A percentile compares a stretch with the other conserved stretches of the same genome.
Evolutionary conservation across 2,113 vertebrate species (phyloP).

Genomic region (Micromys minutus): DNA sequence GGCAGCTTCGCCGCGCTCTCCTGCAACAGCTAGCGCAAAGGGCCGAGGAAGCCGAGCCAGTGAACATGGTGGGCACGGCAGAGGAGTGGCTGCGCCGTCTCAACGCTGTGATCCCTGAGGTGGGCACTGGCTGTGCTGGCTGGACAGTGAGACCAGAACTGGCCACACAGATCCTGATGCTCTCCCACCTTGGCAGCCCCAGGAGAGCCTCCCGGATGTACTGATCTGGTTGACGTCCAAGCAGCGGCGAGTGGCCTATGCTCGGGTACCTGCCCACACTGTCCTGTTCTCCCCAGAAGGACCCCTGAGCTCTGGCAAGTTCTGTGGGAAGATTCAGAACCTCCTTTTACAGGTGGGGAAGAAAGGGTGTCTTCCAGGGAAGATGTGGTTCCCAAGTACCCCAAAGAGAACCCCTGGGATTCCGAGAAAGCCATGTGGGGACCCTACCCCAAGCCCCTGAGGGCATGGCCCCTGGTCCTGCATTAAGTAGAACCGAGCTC

Average conservation of each 20-base stretch:
- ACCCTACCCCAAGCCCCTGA: not conserved
- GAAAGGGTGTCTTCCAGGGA: accelerated
- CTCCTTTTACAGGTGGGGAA: conserved; percentile 81
- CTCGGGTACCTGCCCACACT: conserved; percentile 61
- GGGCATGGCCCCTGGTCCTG: not conserved
- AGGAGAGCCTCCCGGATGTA: conserved; percentile 80
- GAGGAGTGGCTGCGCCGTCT: conserved; percentile 79
- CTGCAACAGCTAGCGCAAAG: conserved; percentile 49
- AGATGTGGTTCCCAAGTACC: not conserved
- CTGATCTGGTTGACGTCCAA: conserved; percentile 83
- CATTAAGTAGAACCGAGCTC: not conserved
- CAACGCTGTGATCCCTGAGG: conserved; percentile 67
- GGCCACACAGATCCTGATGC: accelerated
- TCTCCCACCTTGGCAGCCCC: conserved; percentile 61
- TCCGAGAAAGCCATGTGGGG: not conserved
- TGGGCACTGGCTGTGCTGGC: not conserved
- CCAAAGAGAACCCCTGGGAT: not conserved
- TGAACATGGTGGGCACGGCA: conserved; percentile 66
- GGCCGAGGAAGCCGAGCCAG: not conserved
- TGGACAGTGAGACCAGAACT: not conserved
- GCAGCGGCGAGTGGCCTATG: conserved; percentile 73
- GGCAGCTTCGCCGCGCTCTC: conserved; percentile 59
- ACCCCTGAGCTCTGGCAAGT: conserved; percentile 62
- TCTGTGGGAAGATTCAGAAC: conserved; percentile 84
- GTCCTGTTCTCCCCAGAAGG: conserved; percentile 76